Conservation (phyloP, 2,888 invertebrate species). For the Noctua comes region DNA sequence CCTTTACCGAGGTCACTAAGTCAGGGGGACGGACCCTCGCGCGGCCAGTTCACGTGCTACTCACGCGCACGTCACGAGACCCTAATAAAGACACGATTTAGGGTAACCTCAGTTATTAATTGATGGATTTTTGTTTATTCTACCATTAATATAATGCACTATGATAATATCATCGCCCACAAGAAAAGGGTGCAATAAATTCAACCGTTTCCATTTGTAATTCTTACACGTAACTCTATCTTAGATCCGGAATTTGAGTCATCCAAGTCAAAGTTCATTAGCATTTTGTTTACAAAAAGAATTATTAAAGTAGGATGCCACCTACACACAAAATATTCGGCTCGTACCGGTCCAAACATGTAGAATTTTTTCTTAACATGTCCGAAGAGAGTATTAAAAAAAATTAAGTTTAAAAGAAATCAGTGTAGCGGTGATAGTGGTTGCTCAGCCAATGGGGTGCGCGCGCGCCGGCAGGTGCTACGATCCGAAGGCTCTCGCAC, state of each 20-base stretch:
- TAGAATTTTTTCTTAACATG: conserved; percentile 86
- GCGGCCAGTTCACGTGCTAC: conserved; percentile 71
- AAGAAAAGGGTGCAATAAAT: conserved; percentile 35
- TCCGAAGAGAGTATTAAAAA: conserved; percentile 88
- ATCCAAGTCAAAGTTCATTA: conserved; percentile 81
- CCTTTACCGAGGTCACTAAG: conserved; percentile 83
- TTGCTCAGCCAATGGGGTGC: conserved; percentile 86
- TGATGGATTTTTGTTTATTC: conserved; percentile 31
- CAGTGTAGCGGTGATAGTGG: conserved; percentile 89
- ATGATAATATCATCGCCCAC: conserved; percentile 16
- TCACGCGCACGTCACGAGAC: conserved; percentile 79
- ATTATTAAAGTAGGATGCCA: conserved; percentile 86
- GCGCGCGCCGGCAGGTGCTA: conserved; percentile 88
- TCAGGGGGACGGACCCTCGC: conserved; percentile 74
- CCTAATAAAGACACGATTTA: conserved; percentile 65
- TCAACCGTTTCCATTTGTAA: conserved; percentile 52
- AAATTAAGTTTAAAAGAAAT: conserved; percentile 89
- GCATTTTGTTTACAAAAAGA: conserved; percentile 85
- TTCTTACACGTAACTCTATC: conserved; percentile 69
- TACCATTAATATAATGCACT: conserved; percentile 14
- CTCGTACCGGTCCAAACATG: conserved; percentile 88
- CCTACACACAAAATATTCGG: conserved; percentile 88
- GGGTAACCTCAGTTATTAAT: conserved; percentile 54
- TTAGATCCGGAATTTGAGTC: conserved; percentile 74
- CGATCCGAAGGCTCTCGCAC: conserved; percentile 83